These are phyloP conservation scores for Cephus pulcher DNA, from an alignment of 2,888 invertebrate genomes.

Conservation along the genomic window DNA sequence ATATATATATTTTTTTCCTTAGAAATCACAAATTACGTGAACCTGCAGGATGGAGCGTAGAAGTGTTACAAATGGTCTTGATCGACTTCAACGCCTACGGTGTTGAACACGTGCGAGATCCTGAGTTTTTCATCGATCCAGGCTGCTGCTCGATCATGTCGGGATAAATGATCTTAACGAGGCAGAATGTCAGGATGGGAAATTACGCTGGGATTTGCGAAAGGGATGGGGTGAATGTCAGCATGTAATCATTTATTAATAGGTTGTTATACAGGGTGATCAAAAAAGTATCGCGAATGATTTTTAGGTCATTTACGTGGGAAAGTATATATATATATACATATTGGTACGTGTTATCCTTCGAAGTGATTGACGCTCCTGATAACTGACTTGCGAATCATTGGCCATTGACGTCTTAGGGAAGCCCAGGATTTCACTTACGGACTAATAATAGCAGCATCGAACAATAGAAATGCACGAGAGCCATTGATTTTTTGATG, in stretches of 20 bases:
- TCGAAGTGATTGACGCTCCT: neutral
- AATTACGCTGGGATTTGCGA: neutral
- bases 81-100: neutral
- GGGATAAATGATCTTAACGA: neutral
- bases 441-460: neutral
- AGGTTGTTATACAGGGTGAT: neutral
- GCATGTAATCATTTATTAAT: neutral
- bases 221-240: neutral
- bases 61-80: neutral
- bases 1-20: neutral
- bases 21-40: neutral
- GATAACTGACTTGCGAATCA: slow-evolving; percentile 9
- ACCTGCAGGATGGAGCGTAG: neutral
- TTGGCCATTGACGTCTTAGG: slow-evolving; percentile 14
- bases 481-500: neutral
- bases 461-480: slow-evolving; percentile 10
- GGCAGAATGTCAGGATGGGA: neutral
- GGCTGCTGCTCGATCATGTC: neutral
- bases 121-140: neutral
- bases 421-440: slow-evolving; percentile 9
- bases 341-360: neutral
- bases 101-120: neutral
- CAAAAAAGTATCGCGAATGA: neutral
- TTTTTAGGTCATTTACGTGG: neutral
- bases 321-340: neutral